Evolutionary conservation across 2,113 vertebrate species (phyloP).

Genomic region (Psophia crepitans): DNA sequence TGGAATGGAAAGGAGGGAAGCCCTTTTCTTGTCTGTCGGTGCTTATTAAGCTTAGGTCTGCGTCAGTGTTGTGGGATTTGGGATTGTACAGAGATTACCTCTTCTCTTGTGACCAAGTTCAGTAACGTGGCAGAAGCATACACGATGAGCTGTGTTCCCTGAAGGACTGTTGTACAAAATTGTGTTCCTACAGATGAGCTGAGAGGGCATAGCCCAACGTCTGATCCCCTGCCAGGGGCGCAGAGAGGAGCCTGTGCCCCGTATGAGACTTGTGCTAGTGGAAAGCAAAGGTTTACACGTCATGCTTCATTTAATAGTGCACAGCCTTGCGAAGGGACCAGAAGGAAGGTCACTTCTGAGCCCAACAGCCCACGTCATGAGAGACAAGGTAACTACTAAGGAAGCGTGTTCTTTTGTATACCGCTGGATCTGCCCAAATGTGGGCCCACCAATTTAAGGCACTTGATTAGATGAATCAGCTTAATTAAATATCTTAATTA

Average conservation of each 20-base stretch:
- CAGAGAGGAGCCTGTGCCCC: constrained; percentile 29
- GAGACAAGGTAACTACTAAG: constrained; percentile 66
- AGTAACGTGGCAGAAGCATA: neutral
- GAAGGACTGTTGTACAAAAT: neutral
- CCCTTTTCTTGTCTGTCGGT: neutral
- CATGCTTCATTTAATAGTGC: constrained; percentile 76
- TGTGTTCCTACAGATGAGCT: constrained; percentile 57
- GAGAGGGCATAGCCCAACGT: constrained; percentile 41
- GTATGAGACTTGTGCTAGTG: neutral
- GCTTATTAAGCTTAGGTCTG: neutral
- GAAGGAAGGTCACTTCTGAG: constrained; percentile 80
- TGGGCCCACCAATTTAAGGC: neutral
- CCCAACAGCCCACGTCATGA: constrained; percentile 79
- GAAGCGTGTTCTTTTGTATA: neutral
- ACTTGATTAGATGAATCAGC: neutral
- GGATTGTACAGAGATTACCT: neutral
- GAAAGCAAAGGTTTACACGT: constrained; percentile 72
- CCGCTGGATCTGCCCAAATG: neutral
- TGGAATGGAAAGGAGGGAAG: neutral
- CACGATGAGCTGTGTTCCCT: neutral
- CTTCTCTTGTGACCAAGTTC: neutral
- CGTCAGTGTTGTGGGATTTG: neutral
- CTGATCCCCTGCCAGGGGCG: constrained; percentile 50
- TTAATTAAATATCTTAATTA: neutral
- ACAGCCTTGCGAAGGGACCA: constrained; percentile 57